These are phyloP conservation scores for Hippasteria phrygiana DNA, from an alignment of 53 echinoderm and acorn worm genomes.

Conservation along the genomic window DNA sequence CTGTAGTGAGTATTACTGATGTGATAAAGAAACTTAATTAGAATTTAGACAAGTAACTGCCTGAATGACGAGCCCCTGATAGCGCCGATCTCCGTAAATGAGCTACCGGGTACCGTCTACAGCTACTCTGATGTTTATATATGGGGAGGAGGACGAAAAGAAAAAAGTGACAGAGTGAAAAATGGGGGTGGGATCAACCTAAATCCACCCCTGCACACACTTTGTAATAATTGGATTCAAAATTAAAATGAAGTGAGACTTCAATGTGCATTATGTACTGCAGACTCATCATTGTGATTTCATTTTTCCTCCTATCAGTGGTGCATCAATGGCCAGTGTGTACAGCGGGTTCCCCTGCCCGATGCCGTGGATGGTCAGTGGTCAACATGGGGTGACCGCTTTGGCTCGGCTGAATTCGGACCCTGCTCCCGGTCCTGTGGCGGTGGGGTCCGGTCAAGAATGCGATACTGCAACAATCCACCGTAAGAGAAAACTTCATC, in stretches of 20 bases:
- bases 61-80: conserved; percentile 76
- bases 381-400: conserved; percentile 70
- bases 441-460: conserved; percentile 75
- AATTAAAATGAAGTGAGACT: no score
- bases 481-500: conserved; percentile 31
- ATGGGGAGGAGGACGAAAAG: no score
- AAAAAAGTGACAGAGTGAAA: no score
- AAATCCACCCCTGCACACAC: no score
- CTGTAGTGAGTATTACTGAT: no score
- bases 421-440: conserved; percentile 86
- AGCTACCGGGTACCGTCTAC: conserved; percentile 71
- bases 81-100: conserved; percentile 71
- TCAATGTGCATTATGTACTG: no score
- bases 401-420: conserved; percentile 59
- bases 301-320: conserved; percentile 51
- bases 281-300: not conserved
- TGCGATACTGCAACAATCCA: conserved; percentile 83
- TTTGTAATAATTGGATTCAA: no score
- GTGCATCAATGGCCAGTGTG: conserved; percentile 77
- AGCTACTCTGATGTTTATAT: conserved; percentile 47
- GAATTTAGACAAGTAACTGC: conserved; percentile 72
- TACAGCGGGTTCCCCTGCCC: conserved; percentile 53
- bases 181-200: no score
- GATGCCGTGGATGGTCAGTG: conserved; percentile 82
- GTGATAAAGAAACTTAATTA: no score